Evolutionary conservation across 2,888 invertebrate species (phyloP), one percentile per base, ranked within the genome.

Genomic region (Heliconius hortense): DNA sequence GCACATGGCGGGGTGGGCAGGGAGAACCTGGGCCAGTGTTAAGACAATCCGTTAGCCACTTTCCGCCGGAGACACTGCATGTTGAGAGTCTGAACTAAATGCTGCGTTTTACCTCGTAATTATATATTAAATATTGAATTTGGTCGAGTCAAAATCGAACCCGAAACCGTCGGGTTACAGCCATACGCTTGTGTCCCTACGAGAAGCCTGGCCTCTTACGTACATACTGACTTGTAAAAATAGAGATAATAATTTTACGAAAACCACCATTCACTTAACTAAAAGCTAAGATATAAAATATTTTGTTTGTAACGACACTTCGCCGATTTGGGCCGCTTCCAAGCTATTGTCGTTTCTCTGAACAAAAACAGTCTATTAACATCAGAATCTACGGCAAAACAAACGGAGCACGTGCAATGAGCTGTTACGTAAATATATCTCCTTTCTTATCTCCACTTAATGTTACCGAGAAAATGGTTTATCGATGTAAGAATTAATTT

Each of bases 361-460:
- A 76, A 74, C 79, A 76, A 79, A 79, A 79, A 77, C 77, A 72
- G 72, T 74, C 76, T 76, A 77, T 77, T 77, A 79, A 77, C 70
- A 73, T 78, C 76, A 76, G 76, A 76, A 76, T 76, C 75, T 71
- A 78, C 66, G 72, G 70, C 70, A 78, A 77, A 79, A 79, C 74
- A 77, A 76, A 69, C 73, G 63, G 43, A 59, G 70, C 74, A 74
- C 77, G 73, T 76, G 77, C 71, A 76, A 64, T 72, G 75, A 43
- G 56, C 62, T 73, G 72, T 71, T 75, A 72, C 64, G 24, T 18
- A 67, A 56, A 73, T 59, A 73, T 53, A 73, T 59, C 5, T 24
- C 11, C 21, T 62, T 28, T 73, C 35, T 62, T 73, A 35, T 63
- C 35, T 56, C 18, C 28, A n/a, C 56, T 35, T 56, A 69, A 24